A percentile compares a stretch with the other conserved stretches of the same genome.
phyloP scores from a whole-genome alignment of 2,797 vertebrate species.

The Ispidina lecontei region DNA sequence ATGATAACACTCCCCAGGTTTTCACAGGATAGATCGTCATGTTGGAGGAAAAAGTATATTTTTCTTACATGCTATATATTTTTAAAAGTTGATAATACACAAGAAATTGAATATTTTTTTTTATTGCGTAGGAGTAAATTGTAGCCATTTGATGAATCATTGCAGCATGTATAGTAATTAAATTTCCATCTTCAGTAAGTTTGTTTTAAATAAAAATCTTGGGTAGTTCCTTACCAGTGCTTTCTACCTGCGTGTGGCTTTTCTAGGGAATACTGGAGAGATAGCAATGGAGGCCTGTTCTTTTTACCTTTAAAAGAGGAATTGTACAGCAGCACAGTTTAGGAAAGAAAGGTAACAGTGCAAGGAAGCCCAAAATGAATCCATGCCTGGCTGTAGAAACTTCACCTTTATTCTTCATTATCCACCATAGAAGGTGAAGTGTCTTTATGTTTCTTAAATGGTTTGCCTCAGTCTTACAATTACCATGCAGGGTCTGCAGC shows the following conservation, averaged over 20 bases:
- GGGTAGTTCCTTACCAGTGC: neutral
- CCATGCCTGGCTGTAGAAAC: neutral
- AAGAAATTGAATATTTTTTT: neutral
- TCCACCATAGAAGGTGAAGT: neutral
- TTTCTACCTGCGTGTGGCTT: neutral
- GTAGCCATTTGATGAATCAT: neutral
- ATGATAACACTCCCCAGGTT: neutral
- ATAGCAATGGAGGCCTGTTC: neutral
- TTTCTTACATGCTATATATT: neutral
- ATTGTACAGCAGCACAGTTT: neutral
- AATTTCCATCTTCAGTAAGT: neutral
- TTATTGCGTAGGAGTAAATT: neutral
- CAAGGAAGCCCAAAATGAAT: neutral
- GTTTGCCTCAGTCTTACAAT: neutral
- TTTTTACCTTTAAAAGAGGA: neutral
- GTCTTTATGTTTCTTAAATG: neutral
- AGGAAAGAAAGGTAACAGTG: neutral
- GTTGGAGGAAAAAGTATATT: neutral
- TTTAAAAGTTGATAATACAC: neutral
- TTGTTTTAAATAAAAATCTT: slow-evolving; percentile 23
- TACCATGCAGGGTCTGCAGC: slow-evolving; percentile 2
- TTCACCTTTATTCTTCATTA: slow-evolving; percentile 26
- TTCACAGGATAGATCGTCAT: slow-evolving; percentile 9
- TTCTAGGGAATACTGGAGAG: neutral
- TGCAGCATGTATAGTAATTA: neutral